Evolutionary conservation across 2,113 vertebrate genomes (phyloP).

Genomic region (Oryctolagus cuniculus): DNA sequence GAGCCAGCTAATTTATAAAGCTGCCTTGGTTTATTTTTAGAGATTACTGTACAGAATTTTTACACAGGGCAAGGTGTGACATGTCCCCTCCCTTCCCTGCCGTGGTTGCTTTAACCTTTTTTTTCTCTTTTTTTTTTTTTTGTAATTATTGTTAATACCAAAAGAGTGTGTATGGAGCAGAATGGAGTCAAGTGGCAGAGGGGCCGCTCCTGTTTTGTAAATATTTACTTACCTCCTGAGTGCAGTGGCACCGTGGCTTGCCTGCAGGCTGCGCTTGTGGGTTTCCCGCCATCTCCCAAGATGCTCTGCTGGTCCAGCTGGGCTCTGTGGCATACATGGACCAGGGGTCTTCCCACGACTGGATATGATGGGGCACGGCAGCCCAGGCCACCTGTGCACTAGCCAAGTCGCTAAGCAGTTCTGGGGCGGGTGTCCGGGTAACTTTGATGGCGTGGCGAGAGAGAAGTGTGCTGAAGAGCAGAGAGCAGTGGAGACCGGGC

Average conservation of each 20-base stretch:
- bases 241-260: slow-evolving; percentile 38
- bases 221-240: slow-evolving; percentile 79
- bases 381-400: neutral
- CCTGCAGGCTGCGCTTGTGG: neutral
- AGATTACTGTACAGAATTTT: slow-evolving; percentile 70
- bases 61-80: slow-evolving; percentile 54
- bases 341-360: neutral
- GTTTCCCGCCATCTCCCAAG: neutral
- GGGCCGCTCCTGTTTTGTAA: slow-evolving; percentile 81
- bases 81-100: neutral
- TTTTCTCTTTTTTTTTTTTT: neutral
- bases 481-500: neutral
- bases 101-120: neutral
- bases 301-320: neutral
- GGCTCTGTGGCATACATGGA: neutral
- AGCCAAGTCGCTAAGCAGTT: neutral
- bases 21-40: slow-evolving; percentile 82
- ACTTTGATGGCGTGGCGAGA: neutral
- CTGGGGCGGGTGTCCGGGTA: neutral
- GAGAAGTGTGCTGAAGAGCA: neutral
- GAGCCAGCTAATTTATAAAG: slow-evolving; percentile 86
- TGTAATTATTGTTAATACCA: slow-evolving; percentile 29
- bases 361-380: neutral
- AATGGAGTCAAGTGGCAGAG: slow-evolving; percentile 19
- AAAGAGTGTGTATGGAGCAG: slow-evolving; percentile 58